Evolutionary conservation across 2,113 vertebrate species (phyloP), one percentile per base, ranked within the genome.

Genomic region (Microcebus murinus): DNA sequence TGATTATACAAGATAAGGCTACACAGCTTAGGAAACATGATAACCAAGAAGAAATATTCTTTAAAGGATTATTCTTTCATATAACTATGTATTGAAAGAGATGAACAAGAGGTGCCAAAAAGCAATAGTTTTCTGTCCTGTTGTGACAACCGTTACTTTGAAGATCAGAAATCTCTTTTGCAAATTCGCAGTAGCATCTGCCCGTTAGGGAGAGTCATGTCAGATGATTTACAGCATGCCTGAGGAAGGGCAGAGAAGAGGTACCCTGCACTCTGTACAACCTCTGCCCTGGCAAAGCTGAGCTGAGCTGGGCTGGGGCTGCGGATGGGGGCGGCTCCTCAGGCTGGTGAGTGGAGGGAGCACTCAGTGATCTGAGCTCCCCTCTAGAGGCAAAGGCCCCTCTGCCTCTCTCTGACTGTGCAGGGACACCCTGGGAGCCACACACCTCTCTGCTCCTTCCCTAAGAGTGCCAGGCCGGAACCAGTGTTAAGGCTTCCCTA

Each of bases 81-180:
- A 15, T 23, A 94, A 50, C 52, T 82, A 77, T 55, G 34, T 77
- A 63, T 55, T 82, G 21, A 80, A 91, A 89, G 34, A 93, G 14
- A 12, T 90, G 61, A 81, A 82, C 59, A 67, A 71, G 91, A 90
- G 29, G 50, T 45, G 42, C 23, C 52, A 42, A 29, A 94, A 63
- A 21, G 27, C 61, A 86, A 15, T 71, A 17, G 12, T 86, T 55
- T 88, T 82, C 71, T 94, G 31, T 45, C 31, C 31, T 59, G 15
- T 71, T 67, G 31, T 36, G 79, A 73, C 12, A 61, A 12, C 25
- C 21, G 18, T 67, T 86, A 34, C 68, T 52, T 39, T 73, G 61
- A 90, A 61, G 68, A 83, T 36, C 42, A 79, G 80, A 91, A 95
- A 50, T 80, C 48, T 36, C 27, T 86, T 86, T 93, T 83, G 68